Evolutionary conservation across 2,888 invertebrate species (phyloP).

Genomic region (Pristionchus mayeri): DNA sequence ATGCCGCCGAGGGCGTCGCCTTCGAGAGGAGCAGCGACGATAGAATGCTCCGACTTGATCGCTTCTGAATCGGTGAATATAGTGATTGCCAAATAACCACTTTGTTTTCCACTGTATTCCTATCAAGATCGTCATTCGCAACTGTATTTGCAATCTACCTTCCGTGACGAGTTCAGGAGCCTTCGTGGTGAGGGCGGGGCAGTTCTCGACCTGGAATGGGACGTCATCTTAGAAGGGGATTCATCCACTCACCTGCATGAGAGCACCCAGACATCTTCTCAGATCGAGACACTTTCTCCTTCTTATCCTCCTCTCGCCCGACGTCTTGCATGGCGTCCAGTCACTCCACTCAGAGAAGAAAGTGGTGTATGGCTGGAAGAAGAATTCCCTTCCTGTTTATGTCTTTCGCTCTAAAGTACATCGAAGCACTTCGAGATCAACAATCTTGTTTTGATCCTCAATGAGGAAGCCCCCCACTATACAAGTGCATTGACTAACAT

Average conservation of each 20-base stretch:
- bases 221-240: not conserved
- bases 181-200: constrained; percentile 55
- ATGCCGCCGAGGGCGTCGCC: constrained; percentile 49
- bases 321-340: constrained; percentile 73
- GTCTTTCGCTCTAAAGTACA: not conserved
- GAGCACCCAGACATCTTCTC: constrained; percentile 68
- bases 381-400: not conserved
- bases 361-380: constrained; percentile 47
- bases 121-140: too few relatives aligned
- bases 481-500: constrained; percentile 32
- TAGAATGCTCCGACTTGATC: constrained; percentile 37
- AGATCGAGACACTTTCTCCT: constrained; percentile 73
- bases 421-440: constrained; percentile 33
- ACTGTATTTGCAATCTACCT: too few relatives aligned
- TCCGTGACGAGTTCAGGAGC: constrained; percentile 8
- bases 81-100: too few relatives aligned
- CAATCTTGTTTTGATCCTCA: constrained; percentile 39
- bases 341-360: constrained; percentile 74
- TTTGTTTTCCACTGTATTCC: too few relatives aligned
- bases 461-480: not conserved
- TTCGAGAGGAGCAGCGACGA: constrained; percentile 46
- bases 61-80: constrained; percentile 48
- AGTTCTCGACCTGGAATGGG: constrained; percentile 56
- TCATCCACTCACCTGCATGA: constrained; percentile 64
- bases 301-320: constrained; percentile 73